Evolutionary conservation across 2,113 vertebrate genomes (phyloP).

Genomic region (Recurvirostra avosetta): DNA sequence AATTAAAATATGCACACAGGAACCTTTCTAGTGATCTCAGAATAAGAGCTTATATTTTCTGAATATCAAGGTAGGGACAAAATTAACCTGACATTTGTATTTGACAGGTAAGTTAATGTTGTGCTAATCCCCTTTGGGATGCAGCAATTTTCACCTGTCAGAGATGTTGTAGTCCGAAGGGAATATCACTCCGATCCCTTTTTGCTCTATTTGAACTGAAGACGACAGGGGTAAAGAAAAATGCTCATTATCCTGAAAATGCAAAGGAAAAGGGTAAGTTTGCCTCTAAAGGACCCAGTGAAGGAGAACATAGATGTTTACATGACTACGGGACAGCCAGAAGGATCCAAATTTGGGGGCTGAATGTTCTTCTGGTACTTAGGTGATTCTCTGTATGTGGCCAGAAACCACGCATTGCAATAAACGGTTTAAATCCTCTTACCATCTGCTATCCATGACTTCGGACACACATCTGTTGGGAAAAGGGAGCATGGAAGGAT

Average conservation of each 20-base stretch:
- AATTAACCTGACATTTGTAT: not conserved
- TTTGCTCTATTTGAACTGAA: not conserved
- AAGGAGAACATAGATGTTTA: too few relatives aligned
- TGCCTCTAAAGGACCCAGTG: not conserved
- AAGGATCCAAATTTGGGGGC: not conserved
- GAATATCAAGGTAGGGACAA: not conserved
- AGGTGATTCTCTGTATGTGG: not conserved
- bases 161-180: not conserved
- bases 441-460: rapidly evolving
- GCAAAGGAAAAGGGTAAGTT: not conserved
- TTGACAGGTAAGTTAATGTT: not conserved
- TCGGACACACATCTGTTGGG: not conserved
- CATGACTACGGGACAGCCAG: rapidly evolving
- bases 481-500: not conserved
- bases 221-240: not conserved
- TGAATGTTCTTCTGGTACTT: not conserved
- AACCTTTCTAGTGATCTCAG: not conserved
- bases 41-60: not conserved
- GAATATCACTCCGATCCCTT: not conserved
- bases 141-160: not conserved
- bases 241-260: not conserved
- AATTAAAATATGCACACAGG: not conserved
- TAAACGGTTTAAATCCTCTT: not conserved
- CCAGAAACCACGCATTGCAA: not conserved
- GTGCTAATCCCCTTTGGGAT: not conserved